Percentiles rank a stretch among this genome's conserved stretches.
These are phyloP conservation scores for Tor tambroides DNA, from an alignment of 2,113 vertebrate genomes.

Conservation along the genomic window DNA sequence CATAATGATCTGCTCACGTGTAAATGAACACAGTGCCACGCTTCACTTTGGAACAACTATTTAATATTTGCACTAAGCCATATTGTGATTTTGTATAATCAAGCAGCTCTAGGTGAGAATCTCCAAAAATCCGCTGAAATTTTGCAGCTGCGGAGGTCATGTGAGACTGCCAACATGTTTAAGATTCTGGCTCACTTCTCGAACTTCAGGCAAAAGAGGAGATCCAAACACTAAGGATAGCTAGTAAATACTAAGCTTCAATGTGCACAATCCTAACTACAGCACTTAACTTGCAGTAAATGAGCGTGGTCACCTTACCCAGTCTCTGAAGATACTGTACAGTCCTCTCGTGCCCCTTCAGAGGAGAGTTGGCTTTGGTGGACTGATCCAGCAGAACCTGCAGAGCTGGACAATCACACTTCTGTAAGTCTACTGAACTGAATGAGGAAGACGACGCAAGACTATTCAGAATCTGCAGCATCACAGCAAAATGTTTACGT, in stretches of 20 bases:
- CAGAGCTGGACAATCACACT: conserved; percentile 78
- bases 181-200: neutral
- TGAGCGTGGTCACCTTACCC: conserved; percentile 75
- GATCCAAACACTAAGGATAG: neutral
- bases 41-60: no score
- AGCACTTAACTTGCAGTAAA: neutral
- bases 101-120: neutral
- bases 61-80: neutral
- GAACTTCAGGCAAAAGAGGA: neutral
- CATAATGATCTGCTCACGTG: neutral
- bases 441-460: neutral
- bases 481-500: neutral
- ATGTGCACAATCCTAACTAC: neutral
- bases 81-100: neutral
- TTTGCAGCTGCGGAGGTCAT: neutral
- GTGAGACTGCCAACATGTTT: neutral
- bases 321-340: conserved; percentile 97
- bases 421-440: neutral
- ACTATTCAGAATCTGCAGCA: neutral
- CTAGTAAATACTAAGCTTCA: neutral
- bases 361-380: conserved; percentile 96
- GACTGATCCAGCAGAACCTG: conserved; percentile 97
- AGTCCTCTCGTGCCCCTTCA: conserved; percentile 97
- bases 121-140: neutral
- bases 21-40: neutral